Evolutionary conservation across 2,113 vertebrate species (phyloP).

Genomic region (Psittacus erithacus): DNA sequence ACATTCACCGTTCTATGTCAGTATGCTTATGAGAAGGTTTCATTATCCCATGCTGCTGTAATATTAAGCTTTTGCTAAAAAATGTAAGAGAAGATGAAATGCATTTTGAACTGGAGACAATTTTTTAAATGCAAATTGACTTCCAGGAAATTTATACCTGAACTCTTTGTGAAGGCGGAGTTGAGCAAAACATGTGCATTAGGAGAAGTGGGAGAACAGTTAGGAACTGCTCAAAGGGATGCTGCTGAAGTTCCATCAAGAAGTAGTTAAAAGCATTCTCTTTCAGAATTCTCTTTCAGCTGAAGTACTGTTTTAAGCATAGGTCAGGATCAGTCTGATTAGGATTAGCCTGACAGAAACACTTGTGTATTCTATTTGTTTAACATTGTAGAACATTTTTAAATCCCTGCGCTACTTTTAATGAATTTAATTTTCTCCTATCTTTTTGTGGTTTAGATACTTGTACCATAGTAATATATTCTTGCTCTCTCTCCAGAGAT

Average conservation of each 20-base stretch:
- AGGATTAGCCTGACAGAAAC: neutral
- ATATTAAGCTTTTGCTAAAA: neutral
- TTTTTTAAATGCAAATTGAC: neutral
- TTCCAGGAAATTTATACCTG: neutral
- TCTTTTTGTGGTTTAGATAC: neutral
- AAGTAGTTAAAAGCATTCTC: neutral
- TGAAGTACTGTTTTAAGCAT: neutral
- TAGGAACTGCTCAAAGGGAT: neutral
- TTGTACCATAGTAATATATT: neutral
- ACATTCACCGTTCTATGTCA: neutral
- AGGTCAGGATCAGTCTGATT: neutral
- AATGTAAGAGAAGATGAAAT: neutral
- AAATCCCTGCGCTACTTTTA: neutral
- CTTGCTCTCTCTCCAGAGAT: neutral
- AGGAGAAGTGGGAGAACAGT: neutral
- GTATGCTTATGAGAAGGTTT: neutral
- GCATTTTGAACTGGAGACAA: fast-evolving
- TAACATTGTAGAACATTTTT: neutral
- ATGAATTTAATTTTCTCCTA: neutral
- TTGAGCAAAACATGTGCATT: neutral
- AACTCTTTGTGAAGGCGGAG: neutral
- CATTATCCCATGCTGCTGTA: neutral
- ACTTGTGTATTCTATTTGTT: neutral
- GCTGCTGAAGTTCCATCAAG: neutral
- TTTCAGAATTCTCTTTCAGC: neutral